Evolutionary conservation across 2,888 invertebrate genomes (phyloP), one percentile per base, ranked within the genome.

Genomic region (Eubasilissa splendida): DNA sequence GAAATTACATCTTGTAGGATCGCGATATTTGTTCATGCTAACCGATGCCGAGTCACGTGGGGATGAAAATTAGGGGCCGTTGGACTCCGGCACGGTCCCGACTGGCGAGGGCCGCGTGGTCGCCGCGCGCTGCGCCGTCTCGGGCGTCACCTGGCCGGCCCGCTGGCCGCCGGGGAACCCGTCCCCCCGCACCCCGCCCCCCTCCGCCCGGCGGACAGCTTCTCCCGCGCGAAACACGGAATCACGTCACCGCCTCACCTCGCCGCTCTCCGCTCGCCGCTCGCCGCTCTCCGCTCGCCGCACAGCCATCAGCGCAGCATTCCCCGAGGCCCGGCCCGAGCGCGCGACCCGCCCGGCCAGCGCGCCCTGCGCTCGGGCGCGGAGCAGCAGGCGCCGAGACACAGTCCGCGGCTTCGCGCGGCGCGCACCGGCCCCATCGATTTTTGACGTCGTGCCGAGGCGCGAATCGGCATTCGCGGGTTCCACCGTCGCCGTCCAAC

Each of bases 111-210:
- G 65, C 50, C 60, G 54, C 33, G 76, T 31, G 65, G 76, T 52
- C 58, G 12, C 42, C 52, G 31, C 60, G 76, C 10, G n/a, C 22
- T 54, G 63, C 53, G 74, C 59, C 74, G 74, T 42, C 54, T 53
- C 54, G 59, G 74, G 74, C 54, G 56, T 31, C 59, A n/a, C 14
- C 73, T 22, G 60, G 4, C 42, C 52, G 50, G 10, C 33, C 33
- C 14, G 75, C 70, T 42, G 75, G 50, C 65, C 60, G 76, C 65
- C 76, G 76, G 76, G 76, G 76, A 76, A 76, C 53, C 76, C 76
- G 76, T 59, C 63, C 58, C 42, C 75, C 53, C 53, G 22, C 11
- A 8, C 65, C 1, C 76, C 75, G 22, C 12, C 14, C 52, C 59
- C 3, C 60, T n/a, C 14, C 58, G 9, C 31, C 58, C 42, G 31